These are phyloP conservation scores for Myripristis murdjan DNA, from an alignment of 2,797 vertebrate species.

Conservation along the genomic window DNA sequence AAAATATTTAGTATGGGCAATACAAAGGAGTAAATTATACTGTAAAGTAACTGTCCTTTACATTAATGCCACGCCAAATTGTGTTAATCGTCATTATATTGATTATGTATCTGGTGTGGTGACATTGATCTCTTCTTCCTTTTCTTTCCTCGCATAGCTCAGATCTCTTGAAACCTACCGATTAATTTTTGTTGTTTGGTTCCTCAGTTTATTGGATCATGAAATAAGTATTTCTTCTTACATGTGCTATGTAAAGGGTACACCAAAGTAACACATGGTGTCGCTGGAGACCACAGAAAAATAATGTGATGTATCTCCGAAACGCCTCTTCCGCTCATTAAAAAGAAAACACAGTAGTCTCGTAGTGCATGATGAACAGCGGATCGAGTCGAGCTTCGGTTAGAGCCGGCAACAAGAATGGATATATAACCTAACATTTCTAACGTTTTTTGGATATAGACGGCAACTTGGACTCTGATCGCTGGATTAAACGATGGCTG, in stretches of 20 bases:
- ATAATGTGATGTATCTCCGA: neutral
- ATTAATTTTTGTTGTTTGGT: too few species aligned
- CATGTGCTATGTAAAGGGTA: neutral
- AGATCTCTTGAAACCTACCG: too few species aligned
- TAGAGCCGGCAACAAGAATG: neutral
- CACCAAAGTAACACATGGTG: constrained; percentile 13
- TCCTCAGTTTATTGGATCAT: too few species aligned
- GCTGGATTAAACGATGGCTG: constrained; percentile 3
- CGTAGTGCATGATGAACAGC: constrained; percentile 3
- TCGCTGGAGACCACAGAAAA: constrained; percentile 23
- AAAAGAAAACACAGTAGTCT: neutral
- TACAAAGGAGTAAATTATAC: too few species aligned
- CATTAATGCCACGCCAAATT: too few species aligned
- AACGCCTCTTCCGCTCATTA: neutral
- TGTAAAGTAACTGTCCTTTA: too few species aligned
- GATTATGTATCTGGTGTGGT: too few species aligned
- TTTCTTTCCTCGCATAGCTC: too few species aligned
- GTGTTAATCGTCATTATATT: too few species aligned
- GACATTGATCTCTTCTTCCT: too few species aligned
- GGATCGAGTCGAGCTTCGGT: neutral
- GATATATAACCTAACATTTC: neutral
- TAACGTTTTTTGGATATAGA: constrained; percentile 2
- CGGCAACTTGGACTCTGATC: constrained; percentile 11
- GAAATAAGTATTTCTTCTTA: neutral
- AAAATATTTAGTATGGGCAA: too few species aligned